Evolutionary conservation across 2,888 invertebrate species (phyloP).

Genomic region (Euzophera pinguis): DNA sequence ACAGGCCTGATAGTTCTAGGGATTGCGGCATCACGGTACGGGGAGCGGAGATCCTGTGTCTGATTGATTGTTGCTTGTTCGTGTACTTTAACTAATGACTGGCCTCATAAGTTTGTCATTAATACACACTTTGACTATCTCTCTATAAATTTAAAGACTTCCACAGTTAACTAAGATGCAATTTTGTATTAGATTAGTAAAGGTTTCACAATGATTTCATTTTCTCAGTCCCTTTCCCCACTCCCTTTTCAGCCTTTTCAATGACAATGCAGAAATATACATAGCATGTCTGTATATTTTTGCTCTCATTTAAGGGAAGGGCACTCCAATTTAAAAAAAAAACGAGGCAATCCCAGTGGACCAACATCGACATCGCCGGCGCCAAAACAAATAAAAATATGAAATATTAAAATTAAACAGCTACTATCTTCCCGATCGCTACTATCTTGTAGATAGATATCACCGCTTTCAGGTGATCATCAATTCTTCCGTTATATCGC

Average conservation of each 20-base stretch:
- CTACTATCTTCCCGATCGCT: conserved; percentile 63
- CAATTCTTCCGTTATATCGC: conserved; percentile 72
- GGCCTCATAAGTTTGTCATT: conserved; percentile 10
- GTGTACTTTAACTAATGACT: conserved; percentile 16
- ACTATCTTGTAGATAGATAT: conserved; percentile 64
- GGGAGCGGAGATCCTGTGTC: conserved; percentile 71
- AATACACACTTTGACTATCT: conserved; percentile 1
- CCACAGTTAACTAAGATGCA: neutral
- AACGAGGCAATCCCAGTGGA: neutral
- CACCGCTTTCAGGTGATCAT: conserved; percentile 67
- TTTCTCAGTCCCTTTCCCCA: too few species aligned
- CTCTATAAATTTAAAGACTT: neutral
- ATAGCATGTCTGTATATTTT: too few species aligned
- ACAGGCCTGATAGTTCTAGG: conserved; percentile 42
- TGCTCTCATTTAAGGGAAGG: too few species aligned
- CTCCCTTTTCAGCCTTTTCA: too few species aligned
- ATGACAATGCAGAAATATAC: too few species aligned
- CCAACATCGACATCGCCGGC: conserved; percentile 10
- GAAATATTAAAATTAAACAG: conserved; percentile 54
- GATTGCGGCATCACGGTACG: conserved; percentile 67
- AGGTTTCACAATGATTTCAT: too few species aligned
- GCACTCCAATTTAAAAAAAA: neutral
- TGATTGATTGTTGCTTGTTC: conserved; percentile 54
- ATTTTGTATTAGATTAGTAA: too few species aligned
- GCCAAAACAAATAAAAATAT: conserved; percentile 45